Evolutionary conservation across 2,888 invertebrate genomes (phyloP), one percentile per base, ranked within the genome.

Genomic region (Toxonevra muliebris): DNA sequence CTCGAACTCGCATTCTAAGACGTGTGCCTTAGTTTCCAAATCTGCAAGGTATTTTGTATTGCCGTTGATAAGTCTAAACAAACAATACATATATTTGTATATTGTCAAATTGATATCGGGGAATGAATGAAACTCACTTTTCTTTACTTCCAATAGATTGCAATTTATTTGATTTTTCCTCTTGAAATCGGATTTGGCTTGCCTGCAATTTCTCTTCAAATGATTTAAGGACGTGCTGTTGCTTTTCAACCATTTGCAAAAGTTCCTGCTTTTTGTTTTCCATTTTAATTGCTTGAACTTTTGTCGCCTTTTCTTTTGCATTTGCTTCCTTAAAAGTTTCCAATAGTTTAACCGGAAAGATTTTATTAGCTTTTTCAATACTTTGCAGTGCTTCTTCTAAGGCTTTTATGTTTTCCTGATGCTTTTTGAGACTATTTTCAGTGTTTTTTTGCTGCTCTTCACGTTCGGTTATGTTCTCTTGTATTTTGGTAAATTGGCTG

Each of bases 291-390:
- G 60, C 17, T 3, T 43, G 61, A 1, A 61, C 62, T 45, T 62
- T 60, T 10, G 53, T 20, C 11, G 65, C 20, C 9, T 65, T 54
- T 10, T 71, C 20, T 15, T 67, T 66, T 52, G 68, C 67, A 1
- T 68, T 54, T 4, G 61, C 65, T 15, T 77, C 73, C 30, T 73
- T 74, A 11, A 74, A 70, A 0, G 73, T 68, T 9, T 65, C 69
- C 1, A 80, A 17, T 3, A 71, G 4, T 2, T 69, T 64, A 0
- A 69, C 42, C 0, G 77, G 74, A 9, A 81, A 30, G 7, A 75
- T 68, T 8, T 76, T 72, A 7, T 66, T 40, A 0, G 71, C 50
- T 15, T 74, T 71, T 12, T 75, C 74, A 2, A 82, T 68, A 1
- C 75, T 67, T 2, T 72, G 58, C 3, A 53, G 68, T 8, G 77